Percentiles rank a stretch among this genome's conserved stretches.
phyloP scores from a whole-genome alignment of 1,140 invertebrate genomes.

The Capitella teleta region DNA sequence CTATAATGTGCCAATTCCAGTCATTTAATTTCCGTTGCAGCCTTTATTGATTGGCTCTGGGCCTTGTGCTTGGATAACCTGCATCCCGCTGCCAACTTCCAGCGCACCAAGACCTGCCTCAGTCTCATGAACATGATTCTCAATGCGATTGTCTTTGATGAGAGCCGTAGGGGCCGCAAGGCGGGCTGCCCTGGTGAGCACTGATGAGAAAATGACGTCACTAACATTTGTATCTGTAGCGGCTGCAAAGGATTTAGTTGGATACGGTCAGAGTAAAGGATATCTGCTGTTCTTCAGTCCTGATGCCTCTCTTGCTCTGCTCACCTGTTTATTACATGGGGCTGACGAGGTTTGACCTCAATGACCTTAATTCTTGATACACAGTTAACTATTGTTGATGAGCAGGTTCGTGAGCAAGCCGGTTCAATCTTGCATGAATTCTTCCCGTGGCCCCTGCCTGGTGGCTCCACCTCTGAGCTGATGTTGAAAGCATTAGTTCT shows the following conservation, averaged over 20 bases:
- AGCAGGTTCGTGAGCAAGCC: constrained; percentile 43
- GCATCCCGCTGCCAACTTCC: constrained; percentile 47
- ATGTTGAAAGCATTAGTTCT: constrained; percentile 33
- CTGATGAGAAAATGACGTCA: too few species aligned
- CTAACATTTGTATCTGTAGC: too few species aligned
- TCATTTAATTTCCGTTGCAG: constrained; percentile 8
- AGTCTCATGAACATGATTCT: constrained; percentile 22
- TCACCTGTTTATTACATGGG: constrained; percentile 26
- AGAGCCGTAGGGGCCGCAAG: constrained; percentile 3
- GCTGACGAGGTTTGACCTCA: constrained; percentile 36
- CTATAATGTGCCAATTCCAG: not conserved
- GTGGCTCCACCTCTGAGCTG: constrained; percentile 15
- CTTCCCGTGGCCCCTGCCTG: constrained; percentile 16
- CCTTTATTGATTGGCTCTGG: constrained; percentile 46
- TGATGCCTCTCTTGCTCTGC: constrained; percentile 11
- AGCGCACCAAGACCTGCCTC: constrained; percentile 35
- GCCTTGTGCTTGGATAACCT: constrained; percentile 42
- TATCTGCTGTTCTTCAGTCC: constrained; percentile 23
- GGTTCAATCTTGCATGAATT: constrained; percentile 42
- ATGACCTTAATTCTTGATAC: not conserved
- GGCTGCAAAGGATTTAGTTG: constrained; percentile 11
- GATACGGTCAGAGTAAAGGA: constrained; percentile 17
- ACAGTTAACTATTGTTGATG: not conserved
- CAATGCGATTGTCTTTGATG: not conserved
- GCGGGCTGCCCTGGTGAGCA: constrained; percentile 11